Evolutionary conservation across 2,888 invertebrate species (phyloP), one percentile per base, ranked within the genome.

Genomic region (Xylota sylvarum): DNA sequence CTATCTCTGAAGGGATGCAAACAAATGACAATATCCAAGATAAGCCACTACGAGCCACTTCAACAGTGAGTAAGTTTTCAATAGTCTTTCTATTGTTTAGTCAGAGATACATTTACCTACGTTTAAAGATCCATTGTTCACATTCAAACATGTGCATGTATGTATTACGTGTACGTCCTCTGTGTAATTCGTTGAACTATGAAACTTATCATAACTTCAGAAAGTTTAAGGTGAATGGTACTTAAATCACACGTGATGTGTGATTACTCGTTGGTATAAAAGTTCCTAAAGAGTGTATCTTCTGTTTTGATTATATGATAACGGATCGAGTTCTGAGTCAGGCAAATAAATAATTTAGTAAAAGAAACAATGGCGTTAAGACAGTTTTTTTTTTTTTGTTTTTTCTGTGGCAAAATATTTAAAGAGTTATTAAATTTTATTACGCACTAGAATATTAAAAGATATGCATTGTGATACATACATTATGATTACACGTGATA

Each of bases 181-280:
- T 10, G 10, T 56, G 27, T 30, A 35, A 56, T 56, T n/a, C 55
- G 56, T 37, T 67, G 46, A 76, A 76, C 76, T 48, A 10, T 27
- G 23, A 23, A 58, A 58, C 27, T 48, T 58, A 65, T 76, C 64
- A 35, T 32, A 19, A 32, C n/a, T 32, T 56, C 1, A 60, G n/a
- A 56, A 37, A 27, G 52, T 58, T 76, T 65, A 65, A 76, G 65
- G 76, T 67, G 65, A 65, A 32, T n/a, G 37, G 65, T 65, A 35
- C 65, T 76, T 56, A 48, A 32, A 27, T 19, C 35, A 14, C 76
- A 76, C 76, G 76, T 67, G 65, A 65, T 19, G 35, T 19, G 30
- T 55, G 32, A 10, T 40, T 32, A 10, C 7, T 6, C 3, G 23
- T 23, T 1, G 23, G 17, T 19, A 17, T 14, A 10, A 5, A 35